Percentiles rank a stretch among this genome's conserved stretches.
These are phyloP conservation scores for Pachymerium ferrugineum DNA, from an alignment of 2,888 invertebrate species.

Conservation along the genomic window DNA sequence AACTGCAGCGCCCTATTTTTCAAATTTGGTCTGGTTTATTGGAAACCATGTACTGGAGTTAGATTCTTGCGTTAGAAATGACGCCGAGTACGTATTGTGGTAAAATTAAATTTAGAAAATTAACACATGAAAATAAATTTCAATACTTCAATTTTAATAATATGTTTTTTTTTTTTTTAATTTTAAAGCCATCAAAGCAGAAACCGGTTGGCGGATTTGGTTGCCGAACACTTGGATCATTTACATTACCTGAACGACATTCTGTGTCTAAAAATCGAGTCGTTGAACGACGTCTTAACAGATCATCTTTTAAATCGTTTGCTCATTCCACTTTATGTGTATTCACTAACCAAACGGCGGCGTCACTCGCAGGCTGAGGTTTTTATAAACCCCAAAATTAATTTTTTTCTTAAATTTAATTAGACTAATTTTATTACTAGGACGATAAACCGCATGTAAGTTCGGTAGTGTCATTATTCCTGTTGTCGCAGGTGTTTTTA, in stretches of 20 bases:
- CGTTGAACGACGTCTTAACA: conserved; percentile 86
- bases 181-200: conserved; percentile 78
- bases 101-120: background rate
- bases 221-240: conserved; percentile 95
- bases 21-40: conserved; percentile 98
- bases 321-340: conserved; percentile 87
- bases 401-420: conserved; percentile 30
- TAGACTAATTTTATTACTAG: conserved; percentile 37
- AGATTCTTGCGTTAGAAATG: conserved; percentile 88
- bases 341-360: conserved; percentile 60
- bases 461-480: conserved; percentile 81
- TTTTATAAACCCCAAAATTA: background rate
- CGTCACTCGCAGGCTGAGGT: conserved; percentile 40
- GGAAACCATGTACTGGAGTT: conserved; percentile 95
- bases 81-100: conserved; percentile 72
- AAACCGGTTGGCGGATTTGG: conserved; percentile 82
- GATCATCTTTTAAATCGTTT: conserved; percentile 90
- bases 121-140: background rate
- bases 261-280: conserved; percentile 80
- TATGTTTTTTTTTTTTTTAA: conserved; percentile 36
- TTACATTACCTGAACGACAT: conserved; percentile 97
- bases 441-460: conserved; percentile 67
- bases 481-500: conserved; percentile 81
- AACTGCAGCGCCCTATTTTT: conserved; percentile 97
- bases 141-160: background rate